Percentiles rank a stretch among this genome's conserved stretches.
These are phyloP conservation scores for Meiosimyza decipiens DNA, from an alignment of 2,888 invertebrate species.

Conservation along the genomic window DNA sequence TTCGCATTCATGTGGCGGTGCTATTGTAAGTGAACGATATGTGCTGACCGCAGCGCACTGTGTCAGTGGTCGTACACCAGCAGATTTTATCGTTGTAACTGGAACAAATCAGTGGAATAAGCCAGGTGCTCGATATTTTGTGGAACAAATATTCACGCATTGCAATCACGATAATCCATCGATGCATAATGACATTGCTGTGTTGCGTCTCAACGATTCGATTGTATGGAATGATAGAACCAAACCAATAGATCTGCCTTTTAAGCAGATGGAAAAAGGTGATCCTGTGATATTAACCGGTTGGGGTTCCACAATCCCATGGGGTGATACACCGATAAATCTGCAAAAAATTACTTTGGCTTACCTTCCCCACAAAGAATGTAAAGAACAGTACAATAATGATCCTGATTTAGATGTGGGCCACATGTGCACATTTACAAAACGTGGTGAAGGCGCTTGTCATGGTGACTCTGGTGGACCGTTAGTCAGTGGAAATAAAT, in stretches of 20 bases:
- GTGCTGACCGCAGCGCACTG: slow-evolving; percentile 61
- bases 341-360: slow-evolving; percentile 70
- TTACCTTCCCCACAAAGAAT: slow-evolving; percentile 68
- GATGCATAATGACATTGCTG: slow-evolving; percentile 74
- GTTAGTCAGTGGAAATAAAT: slow-evolving; percentile 49
- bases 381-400: slow-evolving; percentile 54
- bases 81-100: slow-evolving; percentile 50
- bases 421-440: slow-evolving; percentile 71
- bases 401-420: slow-evolving; percentile 68
- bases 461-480: slow-evolving; percentile 62
- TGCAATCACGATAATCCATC: slow-evolving; percentile 56
- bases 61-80: slow-evolving; percentile 46
- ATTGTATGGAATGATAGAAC: slow-evolving; percentile 70
- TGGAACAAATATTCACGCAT: slow-evolving; percentile 52
- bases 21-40: slow-evolving; percentile 50
- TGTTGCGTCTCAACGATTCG: slow-evolving; percentile 71
- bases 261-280: slow-evolving; percentile 68
- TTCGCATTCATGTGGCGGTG: slow-evolving; percentile 59
- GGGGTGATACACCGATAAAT: slow-evolving; percentile 69
- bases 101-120: slow-evolving; percentile 53
- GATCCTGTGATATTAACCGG: slow-evolving; percentile 71
- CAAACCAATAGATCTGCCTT: slow-evolving; percentile 70
- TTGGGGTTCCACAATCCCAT: slow-evolving; percentile 70
- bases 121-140: slow-evolving; percentile 52
- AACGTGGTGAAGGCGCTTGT: slow-evolving; percentile 68